These are phyloP conservation scores for Parotia lawesii DNA, from an alignment of 2,113 vertebrate genomes.

Conservation along the genomic window DNA sequence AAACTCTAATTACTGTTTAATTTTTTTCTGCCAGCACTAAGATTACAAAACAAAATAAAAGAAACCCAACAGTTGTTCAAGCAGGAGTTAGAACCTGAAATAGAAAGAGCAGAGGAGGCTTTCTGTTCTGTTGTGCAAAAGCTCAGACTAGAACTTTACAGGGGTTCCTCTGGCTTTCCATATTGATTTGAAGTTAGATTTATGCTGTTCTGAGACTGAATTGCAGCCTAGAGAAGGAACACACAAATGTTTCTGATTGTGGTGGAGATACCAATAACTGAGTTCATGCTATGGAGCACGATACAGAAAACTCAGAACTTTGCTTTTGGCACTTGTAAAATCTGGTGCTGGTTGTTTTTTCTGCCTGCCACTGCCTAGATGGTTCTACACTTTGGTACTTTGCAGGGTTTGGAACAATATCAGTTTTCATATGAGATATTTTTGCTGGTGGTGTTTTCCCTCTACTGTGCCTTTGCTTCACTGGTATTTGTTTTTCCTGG, in stretches of 20 bases:
- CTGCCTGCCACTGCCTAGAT: background rate
- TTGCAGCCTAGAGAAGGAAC: background rate
- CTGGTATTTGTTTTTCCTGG: background rate
- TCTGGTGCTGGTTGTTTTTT: rapidly evolving
- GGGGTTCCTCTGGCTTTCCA: background rate
- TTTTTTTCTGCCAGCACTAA: background rate
- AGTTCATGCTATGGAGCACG: background rate
- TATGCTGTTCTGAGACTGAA: background rate
- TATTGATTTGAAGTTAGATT: background rate
- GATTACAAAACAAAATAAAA: background rate
- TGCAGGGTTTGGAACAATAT: background rate
- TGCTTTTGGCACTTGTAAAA: background rate
- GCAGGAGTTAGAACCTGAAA: background rate
- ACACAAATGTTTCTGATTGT: background rate
- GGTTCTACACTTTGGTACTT: background rate
- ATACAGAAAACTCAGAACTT: background rate
- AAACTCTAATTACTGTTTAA: background rate
- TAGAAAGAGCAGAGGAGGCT: background rate
- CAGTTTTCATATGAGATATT: background rate
- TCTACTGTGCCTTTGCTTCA: background rate
- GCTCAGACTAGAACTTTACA: background rate
- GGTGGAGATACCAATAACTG: background rate
- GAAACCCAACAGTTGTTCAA: background rate
- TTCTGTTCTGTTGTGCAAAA: background rate
- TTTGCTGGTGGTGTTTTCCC: background rate